A percentile compares a stretch with the other conserved stretches of the same genome.
phyloP scores from a whole-genome alignment of 2,797 vertebrate species.

The Gouania willdenowi region DNA sequence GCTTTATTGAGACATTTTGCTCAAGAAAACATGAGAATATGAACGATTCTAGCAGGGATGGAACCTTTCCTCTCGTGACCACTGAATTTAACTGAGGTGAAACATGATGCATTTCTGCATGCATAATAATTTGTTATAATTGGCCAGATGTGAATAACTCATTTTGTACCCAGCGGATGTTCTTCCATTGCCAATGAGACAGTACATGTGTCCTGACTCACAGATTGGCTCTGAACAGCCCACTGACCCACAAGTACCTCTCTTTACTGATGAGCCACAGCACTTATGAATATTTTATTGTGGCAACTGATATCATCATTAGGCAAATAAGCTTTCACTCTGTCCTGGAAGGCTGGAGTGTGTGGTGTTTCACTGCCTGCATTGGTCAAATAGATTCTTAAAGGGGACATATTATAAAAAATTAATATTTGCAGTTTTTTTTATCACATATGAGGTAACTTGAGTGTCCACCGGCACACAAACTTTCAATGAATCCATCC shows the following conservation, averaged over 20 bases:
- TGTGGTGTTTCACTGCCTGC: not conserved
- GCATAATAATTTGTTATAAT: too few species aligned
- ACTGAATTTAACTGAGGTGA: too few species aligned
- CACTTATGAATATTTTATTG: slow-evolving; percentile 62
- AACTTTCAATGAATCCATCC: too few species aligned
- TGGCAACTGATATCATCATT: slow-evolving; percentile 32
- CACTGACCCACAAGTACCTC: slow-evolving; percentile 25
- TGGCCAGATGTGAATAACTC: slow-evolving; percentile 25
- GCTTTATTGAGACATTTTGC: too few species aligned
- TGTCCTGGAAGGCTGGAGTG: slow-evolving; percentile 9
- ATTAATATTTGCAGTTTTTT: too few species aligned
- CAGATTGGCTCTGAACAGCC: slow-evolving; percentile 21
- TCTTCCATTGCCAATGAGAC: not conserved
- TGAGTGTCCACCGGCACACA: too few species aligned
- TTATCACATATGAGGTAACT: too few species aligned
- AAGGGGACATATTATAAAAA: too few species aligned
- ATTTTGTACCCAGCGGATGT: slow-evolving; percentile 14
- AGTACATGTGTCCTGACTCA: slow-evolving; percentile 20
- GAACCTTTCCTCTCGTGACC: too few species aligned
- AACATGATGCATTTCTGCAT: too few species aligned
- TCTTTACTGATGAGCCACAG: slow-evolving; percentile 41
- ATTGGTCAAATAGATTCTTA: not conserved
- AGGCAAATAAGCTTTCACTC: slow-evolving; percentile 30
- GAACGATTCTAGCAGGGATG: too few species aligned
- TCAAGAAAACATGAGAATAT: too few species aligned